These are phyloP conservation scores for Genyomyrus donnyi DNA, from an alignment of 2,113 vertebrate genomes.

Conservation along the genomic window DNA sequence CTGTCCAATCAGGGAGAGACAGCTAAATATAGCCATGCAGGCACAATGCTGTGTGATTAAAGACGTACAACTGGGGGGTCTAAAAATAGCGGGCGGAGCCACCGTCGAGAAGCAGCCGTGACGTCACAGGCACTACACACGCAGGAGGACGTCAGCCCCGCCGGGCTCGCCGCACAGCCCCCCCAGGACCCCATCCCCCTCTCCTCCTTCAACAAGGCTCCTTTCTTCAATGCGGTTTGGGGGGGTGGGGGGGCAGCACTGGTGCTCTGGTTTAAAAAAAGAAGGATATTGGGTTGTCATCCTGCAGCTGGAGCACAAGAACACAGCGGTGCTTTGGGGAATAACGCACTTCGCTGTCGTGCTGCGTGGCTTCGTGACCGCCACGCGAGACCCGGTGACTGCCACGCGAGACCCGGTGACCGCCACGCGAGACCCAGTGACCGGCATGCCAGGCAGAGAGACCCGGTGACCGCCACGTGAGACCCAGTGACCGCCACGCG, in stretches of 20 bases:
- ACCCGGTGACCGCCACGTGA: too few species aligned
- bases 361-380: too few species aligned
- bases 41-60: conserved; percentile 1
- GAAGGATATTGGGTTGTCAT: not conserved
- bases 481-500: too few species aligned
- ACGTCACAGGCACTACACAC: not conserved
- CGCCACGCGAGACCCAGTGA: too few species aligned
- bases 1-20: not conserved
- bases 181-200: not conserved
- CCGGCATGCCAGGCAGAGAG: too few species aligned
- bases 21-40: not conserved
- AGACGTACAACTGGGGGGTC: not conserved
- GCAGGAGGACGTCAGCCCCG: not conserved
- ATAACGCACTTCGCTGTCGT: not conserved
- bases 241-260: not conserved
- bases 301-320: not conserved
- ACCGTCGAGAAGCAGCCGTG: not conserved
- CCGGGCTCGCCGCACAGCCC: not conserved
- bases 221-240: not conserved
- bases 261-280: not conserved
- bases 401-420: too few species aligned
- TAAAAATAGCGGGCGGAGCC: conserved; percentile 1
- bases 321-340: not conserved
- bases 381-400: too few species aligned
- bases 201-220: not conserved